phyloP scores from a whole-genome alignment of 1,140 invertebrate species.

The Drosophila burlai region DNA sequence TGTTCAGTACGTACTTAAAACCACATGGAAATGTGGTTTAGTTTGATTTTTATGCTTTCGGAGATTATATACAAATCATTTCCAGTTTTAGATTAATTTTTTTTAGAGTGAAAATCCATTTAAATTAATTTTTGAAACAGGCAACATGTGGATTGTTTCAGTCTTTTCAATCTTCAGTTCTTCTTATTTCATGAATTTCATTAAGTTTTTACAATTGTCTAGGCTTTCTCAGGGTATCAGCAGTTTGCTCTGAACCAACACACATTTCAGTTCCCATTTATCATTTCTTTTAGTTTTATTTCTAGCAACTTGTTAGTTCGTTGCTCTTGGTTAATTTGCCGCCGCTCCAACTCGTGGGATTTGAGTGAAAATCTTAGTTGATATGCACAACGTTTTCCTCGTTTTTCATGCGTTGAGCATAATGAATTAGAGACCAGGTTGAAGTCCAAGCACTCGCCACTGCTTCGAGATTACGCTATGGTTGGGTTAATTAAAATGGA shows the following conservation, averaged over 20 bases:
- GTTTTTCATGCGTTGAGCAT: conserved; percentile 32
- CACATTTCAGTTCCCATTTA: conserved; percentile 22
- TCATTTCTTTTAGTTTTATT: conserved; percentile 61
- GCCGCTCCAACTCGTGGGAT: conserved; percentile 22
- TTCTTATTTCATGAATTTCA: neutral
- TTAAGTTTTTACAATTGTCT: neutral
- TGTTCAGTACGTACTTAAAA: neutral
- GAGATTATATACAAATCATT: neutral
- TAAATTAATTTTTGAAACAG: neutral
- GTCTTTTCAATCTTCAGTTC: neutral
- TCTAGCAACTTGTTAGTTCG: conserved; percentile 31
- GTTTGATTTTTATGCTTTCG: neutral
- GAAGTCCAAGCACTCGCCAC: conserved; percentile 45
- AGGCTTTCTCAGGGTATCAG: conserved; percentile 5
- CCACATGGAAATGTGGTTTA: neutral
- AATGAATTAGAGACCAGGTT: conserved; percentile 28
- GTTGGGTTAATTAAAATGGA: conserved; percentile 18
- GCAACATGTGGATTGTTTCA: neutral
- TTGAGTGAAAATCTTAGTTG: conserved; percentile 46
- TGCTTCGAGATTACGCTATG: neutral
- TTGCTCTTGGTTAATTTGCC: conserved; percentile 26
- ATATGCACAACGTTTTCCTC: conserved; percentile 31
- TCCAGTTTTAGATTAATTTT: neutral
- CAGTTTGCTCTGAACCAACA: neutral
- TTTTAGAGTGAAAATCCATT: neutral